Percentiles rank a stretch among this genome's conserved stretches.
Conservation (phyloP, 2,888 invertebrate species). For the Gnatocerus cornutus region DNA sequence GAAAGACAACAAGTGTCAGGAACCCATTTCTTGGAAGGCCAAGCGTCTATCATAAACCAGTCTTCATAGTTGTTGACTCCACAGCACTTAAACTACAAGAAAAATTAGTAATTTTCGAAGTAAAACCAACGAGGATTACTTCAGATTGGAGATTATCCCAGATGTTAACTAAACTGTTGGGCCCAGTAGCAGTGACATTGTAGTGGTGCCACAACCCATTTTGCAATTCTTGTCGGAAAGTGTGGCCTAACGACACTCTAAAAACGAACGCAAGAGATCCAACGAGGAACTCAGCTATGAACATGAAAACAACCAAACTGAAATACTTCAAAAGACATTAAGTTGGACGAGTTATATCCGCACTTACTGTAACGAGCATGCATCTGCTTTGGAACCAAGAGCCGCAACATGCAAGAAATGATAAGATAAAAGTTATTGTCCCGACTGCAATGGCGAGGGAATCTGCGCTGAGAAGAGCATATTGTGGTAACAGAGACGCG, state of each 20-base stretch:
- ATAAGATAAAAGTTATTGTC: conserved; percentile 82
- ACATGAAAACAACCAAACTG: conserved; percentile 82
- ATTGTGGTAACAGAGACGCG: conserved; percentile 81
- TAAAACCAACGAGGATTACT: conserved; percentile 66
- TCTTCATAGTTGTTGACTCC: conserved; percentile 87
- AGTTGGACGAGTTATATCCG: conserved; percentile 26
- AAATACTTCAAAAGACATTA: conserved; percentile 79
- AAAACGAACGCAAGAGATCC: conserved; percentile 86
- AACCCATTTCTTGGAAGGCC: conserved; percentile 83
- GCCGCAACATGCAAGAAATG: conserved; percentile 90
- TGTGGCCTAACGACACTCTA: conserved; percentile 79
- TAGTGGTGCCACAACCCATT: conserved; percentile 81
- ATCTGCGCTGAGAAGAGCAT: conserved; percentile 84
- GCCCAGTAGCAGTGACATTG: conserved; percentile 73
- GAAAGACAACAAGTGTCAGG: conserved; percentile 85
- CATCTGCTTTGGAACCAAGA: conserved; percentile 88
- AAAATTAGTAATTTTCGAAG: conserved; percentile 50
- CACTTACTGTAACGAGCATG: conserved; percentile 83
- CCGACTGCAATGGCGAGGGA: conserved; percentile 84
- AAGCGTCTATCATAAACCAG: conserved; percentile 86
- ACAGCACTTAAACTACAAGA: conserved; percentile 86
- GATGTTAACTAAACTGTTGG: conserved; percentile 79
- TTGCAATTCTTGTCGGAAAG: conserved; percentile 78
- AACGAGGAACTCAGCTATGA: conserved; percentile 83
- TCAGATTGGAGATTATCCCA: conserved; percentile 84